Base-by-base conservation (phyloP, 1,140 invertebrate species). In the Scaptomyza graminum region DNA sequence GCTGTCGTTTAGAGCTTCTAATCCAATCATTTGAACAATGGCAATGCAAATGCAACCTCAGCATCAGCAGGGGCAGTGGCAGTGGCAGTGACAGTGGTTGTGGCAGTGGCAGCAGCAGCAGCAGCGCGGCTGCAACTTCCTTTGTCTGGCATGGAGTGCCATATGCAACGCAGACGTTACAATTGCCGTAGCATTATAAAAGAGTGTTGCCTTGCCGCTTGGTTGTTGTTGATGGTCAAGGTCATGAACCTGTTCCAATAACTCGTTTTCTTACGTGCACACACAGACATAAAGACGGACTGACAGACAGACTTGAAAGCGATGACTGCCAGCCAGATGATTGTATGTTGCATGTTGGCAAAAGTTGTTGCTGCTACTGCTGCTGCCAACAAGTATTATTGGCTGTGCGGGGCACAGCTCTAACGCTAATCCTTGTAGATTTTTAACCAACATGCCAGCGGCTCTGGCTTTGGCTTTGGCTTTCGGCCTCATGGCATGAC, bases 171-270 rank as follows among this genome's bases (percentile, higher is more conserved):
- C 64, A 59, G 70, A 67, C 61, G 68, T 63, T 78, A 60, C 56
- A 68, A 59, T 54, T 72, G 79, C 61, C 57, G 61, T 41, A 71
- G 73, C 50, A 76, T 76, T 57, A 72, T 66, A 75, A 68, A 76
- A 70, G 65, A 62, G 82, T 61, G 65, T 65, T 61, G 82, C 82
- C 74, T 82, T 79, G 75, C 54, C 65, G 61, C 52, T 59, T n/a
- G n/a, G n/a, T 55, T 75, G 81, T 87, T 90, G 81, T 87, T 90
- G 81, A 90, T 90, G 87, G 87, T 90, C 87, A 90, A 90, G 87
- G 87, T 90, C 87, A 90, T 90, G 87, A 90, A 90, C 87, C 87
- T 90, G 87, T 90, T 90, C 79, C 85, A 82, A 85, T 85, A 90
- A 90, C 85, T 90, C 73, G 85, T 90, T 90, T 72, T 82, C 81